These are phyloP conservation scores for Corapipo altera DNA, from an alignment of 2,113 vertebrate genomes.

Conservation along the genomic window DNA sequence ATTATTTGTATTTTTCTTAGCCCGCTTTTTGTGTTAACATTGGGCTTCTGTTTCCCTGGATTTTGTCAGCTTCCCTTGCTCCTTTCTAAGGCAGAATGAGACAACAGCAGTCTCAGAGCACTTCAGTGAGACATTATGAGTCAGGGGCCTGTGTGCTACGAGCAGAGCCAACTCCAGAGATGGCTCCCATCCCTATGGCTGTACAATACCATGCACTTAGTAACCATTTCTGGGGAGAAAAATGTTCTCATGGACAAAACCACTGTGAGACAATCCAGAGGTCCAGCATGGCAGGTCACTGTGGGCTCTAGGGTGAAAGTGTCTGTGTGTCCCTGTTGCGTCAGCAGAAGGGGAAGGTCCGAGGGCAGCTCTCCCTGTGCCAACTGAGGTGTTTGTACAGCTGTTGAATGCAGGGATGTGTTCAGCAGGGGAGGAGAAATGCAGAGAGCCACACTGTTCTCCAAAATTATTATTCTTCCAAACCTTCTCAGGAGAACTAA, in stretches of 20 bases:
- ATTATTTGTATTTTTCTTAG: background rate
- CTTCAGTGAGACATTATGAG: background rate
- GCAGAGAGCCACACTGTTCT: background rate
- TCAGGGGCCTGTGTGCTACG: background rate
- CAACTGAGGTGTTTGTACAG: background rate
- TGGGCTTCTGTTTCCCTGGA: background rate
- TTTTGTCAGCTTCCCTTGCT: background rate
- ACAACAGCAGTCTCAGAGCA: background rate
- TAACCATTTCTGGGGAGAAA: background rate
- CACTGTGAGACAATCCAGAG: background rate
- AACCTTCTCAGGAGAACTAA: background rate
- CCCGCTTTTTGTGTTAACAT: background rate
- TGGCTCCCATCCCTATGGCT: background rate
- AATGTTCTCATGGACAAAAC: background rate
- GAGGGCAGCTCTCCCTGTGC: background rate
- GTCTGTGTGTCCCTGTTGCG: accelerated
- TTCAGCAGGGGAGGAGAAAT: background rate
- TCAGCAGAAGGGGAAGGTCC: background rate
- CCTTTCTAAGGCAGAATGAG: background rate
- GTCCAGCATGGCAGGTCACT: accelerated
- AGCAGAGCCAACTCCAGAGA: background rate
- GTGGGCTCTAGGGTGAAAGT: background rate
- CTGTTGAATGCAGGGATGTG: background rate
- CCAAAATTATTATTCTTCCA: background rate
- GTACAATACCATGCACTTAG: accelerated